Conservation (phyloP, 2,888 invertebrate species). For the Cosmopolites sordidus region DNA sequence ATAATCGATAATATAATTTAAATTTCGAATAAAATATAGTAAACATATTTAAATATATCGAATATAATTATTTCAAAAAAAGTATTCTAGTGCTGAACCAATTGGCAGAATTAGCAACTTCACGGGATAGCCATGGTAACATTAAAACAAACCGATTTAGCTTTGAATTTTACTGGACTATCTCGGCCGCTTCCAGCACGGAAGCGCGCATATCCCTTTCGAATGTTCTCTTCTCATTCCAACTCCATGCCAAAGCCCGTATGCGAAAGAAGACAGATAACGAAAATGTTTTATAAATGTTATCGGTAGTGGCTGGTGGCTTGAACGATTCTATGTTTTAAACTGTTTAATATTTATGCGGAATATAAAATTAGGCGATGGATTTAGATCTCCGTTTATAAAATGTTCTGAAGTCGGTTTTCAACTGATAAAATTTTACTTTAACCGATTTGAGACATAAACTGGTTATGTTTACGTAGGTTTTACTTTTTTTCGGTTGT, state of each 20-base stretch:
- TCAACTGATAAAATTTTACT: neutral
- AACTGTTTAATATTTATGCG: conserved; percentile 38
- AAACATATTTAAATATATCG: too few species aligned
- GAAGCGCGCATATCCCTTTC: neutral
- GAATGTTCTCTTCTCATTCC: neutral
- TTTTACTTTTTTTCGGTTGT: too few species aligned
- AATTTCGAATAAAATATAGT: too few species aligned
- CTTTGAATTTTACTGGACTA: too few species aligned
- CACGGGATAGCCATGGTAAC: too few species aligned
- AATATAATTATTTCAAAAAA: too few species aligned
- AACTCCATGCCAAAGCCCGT: neutral
- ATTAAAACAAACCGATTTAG: too few species aligned
- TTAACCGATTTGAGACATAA: neutral
- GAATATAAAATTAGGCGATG: conserved; percentile 33
- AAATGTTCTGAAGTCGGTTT: too few species aligned
- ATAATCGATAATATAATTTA: too few species aligned
- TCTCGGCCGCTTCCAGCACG: neutral
- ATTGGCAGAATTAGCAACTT: too few species aligned
- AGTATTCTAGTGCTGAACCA: too few species aligned
- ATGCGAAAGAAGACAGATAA: conserved; percentile 1
- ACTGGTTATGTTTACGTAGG: too few species aligned
- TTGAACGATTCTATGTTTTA: conserved; percentile 23
- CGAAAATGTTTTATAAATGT: conserved; percentile 14
- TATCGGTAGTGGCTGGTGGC: conserved; percentile 10
- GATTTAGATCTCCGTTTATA: neutral